Base-by-base conservation (phyloP, 2,797 vertebrate genomes). In the Pangasius sanitwongsei region DNA sequence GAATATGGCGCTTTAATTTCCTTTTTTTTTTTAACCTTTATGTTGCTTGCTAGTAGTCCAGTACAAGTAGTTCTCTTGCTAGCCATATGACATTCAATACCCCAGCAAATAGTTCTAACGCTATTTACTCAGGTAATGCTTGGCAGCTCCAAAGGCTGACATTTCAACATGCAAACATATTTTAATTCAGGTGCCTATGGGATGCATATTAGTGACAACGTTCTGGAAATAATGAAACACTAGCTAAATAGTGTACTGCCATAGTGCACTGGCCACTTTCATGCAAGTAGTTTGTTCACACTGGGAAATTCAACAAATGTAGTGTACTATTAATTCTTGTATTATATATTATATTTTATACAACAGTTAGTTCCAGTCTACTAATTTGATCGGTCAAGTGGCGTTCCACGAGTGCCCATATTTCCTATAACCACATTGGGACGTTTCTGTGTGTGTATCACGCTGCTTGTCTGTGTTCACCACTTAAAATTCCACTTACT, bases 161-260 rank as follows among this genome's bases (percentile, higher is more conserved):
- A 83, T 83, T 83, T 83, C 81, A 83, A 65, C 81, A 83, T 63
- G 31, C 25, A 83, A 44, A 65, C 25, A 28, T 65, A 61, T 63
- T 48, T 83, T 83, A 65, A 83, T 83, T 83, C 37, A 48, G 37
- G 37, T 83, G 59, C n/a, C 81, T 83, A 44, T 31, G 37, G 16
- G 41, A 83, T 48, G 57, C 8, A 34, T 57, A 31, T 78, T 53
- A 81, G n/a, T 57, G 25, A 63, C n/a, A 25, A n/a, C 2, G 13
- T 63, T 63, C 81, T 6, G 37, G 25, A 63, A 63, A 63, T 44
- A 7, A 83, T 3, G n/a, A 57, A 57, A 41, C 31, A n/a, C 37
- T 78, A n/a, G 25, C 4, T 77, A 15, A 77, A 28, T 48, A 44
- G 23, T 77, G 44, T 50, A 53, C 2, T 59, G 31, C 31, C 20